These are phyloP conservation scores for Muscina levida DNA, from an alignment of 2,888 invertebrate species.

Conservation along the genomic window DNA sequence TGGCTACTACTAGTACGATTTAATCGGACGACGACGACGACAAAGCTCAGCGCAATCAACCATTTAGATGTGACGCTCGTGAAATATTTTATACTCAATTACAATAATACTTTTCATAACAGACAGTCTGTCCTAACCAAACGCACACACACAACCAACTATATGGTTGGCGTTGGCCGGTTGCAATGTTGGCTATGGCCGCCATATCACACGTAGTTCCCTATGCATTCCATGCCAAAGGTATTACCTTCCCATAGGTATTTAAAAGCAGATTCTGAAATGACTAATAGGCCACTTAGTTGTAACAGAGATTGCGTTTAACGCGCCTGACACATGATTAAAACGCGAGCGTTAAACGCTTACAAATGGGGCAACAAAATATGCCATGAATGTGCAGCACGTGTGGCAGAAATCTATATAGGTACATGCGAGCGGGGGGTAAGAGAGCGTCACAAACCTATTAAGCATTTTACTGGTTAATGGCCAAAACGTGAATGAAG, in stretches of 20 bases:
- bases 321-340: constrained; percentile 43
- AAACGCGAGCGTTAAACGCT: constrained; percentile 1
- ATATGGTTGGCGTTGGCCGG: too few relatives aligned
- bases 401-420: constrained; percentile 15
- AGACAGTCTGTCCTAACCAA: constrained; percentile 23
- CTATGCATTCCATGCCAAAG: not conserved
- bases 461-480: constrained; percentile 57
- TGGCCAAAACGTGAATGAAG: constrained; percentile 55
- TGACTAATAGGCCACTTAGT: constrained; percentile 59
- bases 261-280: constrained; percentile 35
- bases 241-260: not conserved
- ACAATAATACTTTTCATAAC: constrained; percentile 32
- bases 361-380: constrained; percentile 6
- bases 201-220: not conserved
- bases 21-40: constrained; percentile 38
- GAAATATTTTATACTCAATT: constrained; percentile 10
- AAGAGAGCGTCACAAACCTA: constrained; percentile 22
- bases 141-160: too few relatives aligned
- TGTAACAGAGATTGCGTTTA: constrained; percentile 28
- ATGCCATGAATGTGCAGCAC: constrained; percentile 12
- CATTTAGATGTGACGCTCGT: constrained; percentile 23
- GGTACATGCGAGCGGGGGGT: not conserved
- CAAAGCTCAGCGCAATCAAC: constrained; percentile 7
- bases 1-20: constrained; percentile 53
- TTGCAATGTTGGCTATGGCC: too few relatives aligned